A percentile compares a stretch with the other conserved stretches of the same genome.
Evolutionary conservation across 2,113 vertebrate species (phyloP).

Genomic region (Rhabdornis inornatus): DNA sequence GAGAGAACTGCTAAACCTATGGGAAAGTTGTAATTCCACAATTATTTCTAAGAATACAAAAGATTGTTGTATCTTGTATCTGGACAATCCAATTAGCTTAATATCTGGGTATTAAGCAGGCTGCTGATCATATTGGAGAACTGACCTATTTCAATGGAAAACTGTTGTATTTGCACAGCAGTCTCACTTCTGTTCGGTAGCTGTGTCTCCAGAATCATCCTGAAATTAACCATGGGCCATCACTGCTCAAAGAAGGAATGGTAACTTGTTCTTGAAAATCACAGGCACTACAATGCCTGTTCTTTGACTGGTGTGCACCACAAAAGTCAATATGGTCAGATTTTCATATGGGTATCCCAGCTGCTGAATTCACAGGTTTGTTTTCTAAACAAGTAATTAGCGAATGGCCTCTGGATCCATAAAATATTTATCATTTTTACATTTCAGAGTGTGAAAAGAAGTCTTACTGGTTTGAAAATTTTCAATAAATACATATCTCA

Average conservation of each 20-base stretch:
- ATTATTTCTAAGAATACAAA: slow-evolving; percentile 22
- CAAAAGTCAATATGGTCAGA: background rate
- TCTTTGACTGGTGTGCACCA: background rate
- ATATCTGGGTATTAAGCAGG: background rate
- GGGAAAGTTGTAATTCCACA: slow-evolving; percentile 23
- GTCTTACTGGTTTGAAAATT: background rate
- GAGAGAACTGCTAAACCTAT: background rate
- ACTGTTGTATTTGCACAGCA: background rate
- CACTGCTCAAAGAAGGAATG: background rate
- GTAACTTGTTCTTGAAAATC: background rate
- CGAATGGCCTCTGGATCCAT: background rate
- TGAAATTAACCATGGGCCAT: background rate
- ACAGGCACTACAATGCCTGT: background rate
- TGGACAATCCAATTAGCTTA: slow-evolving; percentile 32
- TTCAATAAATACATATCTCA: background rate
- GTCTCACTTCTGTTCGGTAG: accelerated
- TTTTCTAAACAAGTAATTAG: background rate
- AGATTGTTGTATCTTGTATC: slow-evolving; percentile 8
- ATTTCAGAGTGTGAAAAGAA: background rate
- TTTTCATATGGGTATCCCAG: background rate
- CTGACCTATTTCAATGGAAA: background rate
- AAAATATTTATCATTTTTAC: background rate
- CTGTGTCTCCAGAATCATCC: background rate
- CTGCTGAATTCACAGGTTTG: background rate
- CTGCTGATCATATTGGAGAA: background rate